Evolutionary conservation across 2,888 invertebrate species (phyloP).

Genomic region (Crioceris asparagi): DNA sequence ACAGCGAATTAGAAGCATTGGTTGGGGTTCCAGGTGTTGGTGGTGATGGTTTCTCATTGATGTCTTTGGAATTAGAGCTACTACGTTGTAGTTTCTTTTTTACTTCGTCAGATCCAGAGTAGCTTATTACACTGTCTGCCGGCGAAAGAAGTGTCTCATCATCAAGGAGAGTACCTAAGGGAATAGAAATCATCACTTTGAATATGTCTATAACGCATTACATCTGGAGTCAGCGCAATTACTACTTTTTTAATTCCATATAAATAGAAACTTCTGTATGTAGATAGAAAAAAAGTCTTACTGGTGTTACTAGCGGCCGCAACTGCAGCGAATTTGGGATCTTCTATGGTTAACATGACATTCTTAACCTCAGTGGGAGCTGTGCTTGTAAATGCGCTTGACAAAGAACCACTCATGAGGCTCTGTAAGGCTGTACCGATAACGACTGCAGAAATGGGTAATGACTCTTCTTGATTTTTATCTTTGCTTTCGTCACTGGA

Average conservation of each 20-base stretch:
- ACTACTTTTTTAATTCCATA: too few species aligned
- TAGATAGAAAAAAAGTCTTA: too few species aligned
- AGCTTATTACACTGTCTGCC: conserved; percentile 65
- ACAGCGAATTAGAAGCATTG: conserved; percentile 63
- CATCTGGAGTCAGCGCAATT: too few species aligned
- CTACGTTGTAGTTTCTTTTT: conserved; percentile 28
- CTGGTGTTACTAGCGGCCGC: conserved; percentile 55
- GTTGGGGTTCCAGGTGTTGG: conserved; percentile 66
- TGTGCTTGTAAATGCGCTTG: conserved; percentile 15
- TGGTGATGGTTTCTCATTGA: conserved; percentile 35
- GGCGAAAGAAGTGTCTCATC: conserved; percentile 66
- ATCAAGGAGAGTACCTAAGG: conserved; percentile 57
- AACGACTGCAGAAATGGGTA: conserved; percentile 16
- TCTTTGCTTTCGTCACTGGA: conserved; percentile 44
- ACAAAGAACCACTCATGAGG: conserved; percentile 22
- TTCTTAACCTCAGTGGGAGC: conserved; percentile 33
- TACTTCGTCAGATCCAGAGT: conserved; percentile 50
- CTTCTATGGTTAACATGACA: conserved; percentile 55
- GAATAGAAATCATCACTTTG: conserved; percentile 4
- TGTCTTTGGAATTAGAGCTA: conserved; percentile 43
- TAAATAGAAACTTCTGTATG: too few species aligned
- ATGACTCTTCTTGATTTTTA: conserved; percentile 20
- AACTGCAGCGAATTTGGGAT: conserved; percentile 63
- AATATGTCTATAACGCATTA: too few species aligned
- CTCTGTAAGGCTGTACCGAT: conserved; percentile 25